Evolutionary conservation across 2,113 vertebrate genomes (phyloP).

Genomic region (Chunga burmeisteri): DNA sequence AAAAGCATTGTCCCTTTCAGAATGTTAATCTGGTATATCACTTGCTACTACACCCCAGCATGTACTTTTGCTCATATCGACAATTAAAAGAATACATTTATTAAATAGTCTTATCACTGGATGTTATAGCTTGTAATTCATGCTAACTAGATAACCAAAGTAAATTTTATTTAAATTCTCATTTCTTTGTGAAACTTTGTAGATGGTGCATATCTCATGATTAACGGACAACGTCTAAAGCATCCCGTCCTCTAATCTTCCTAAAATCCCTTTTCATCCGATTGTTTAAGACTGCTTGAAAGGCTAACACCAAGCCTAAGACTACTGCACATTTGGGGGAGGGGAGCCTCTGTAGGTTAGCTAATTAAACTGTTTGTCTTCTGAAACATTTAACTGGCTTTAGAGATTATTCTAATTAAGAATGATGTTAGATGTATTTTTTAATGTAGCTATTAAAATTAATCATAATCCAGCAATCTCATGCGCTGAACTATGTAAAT

Average conservation of each 20-base stretch:
- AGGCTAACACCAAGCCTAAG: slow-evolving; percentile 90
- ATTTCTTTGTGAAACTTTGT: slow-evolving; percentile 81
- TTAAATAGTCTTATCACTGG: slow-evolving; percentile 79
- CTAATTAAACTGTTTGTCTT: slow-evolving; percentile 96
- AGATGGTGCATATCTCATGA: slow-evolving; percentile 89
- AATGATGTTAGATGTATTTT: slow-evolving; percentile 83
- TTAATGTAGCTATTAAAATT: slow-evolving; percentile 85
- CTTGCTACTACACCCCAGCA: slow-evolving; percentile 80
- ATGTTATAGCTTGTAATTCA: slow-evolving; percentile 80
- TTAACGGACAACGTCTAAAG: slow-evolving; percentile 97
- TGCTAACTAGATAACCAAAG: slow-evolving; percentile 77
- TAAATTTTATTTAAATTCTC: slow-evolving; percentile 80
- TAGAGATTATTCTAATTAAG: slow-evolving; percentile 89
- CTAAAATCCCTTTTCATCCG: slow-evolving; percentile 99
- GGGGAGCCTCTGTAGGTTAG: slow-evolving; percentile 86
- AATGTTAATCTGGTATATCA: slow-evolving; percentile 93
- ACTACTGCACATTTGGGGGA: slow-evolving; percentile 86
- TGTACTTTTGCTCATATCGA: slow-evolving; percentile 79
- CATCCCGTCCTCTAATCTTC: slow-evolving; percentile 96
- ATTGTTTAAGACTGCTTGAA: slow-evolving; percentile 99
- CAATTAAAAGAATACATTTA: slow-evolving; percentile 82
- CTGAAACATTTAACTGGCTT: slow-evolving; percentile 92
- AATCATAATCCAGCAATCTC: slow-evolving; percentile 81
- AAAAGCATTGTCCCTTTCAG: slow-evolving; percentile 83
- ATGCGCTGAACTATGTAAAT: slow-evolving; percentile 74